phyloP scores from a whole-genome alignment of 2,888 invertebrate species.

The Sphaerophoria rueppellii region DNA sequence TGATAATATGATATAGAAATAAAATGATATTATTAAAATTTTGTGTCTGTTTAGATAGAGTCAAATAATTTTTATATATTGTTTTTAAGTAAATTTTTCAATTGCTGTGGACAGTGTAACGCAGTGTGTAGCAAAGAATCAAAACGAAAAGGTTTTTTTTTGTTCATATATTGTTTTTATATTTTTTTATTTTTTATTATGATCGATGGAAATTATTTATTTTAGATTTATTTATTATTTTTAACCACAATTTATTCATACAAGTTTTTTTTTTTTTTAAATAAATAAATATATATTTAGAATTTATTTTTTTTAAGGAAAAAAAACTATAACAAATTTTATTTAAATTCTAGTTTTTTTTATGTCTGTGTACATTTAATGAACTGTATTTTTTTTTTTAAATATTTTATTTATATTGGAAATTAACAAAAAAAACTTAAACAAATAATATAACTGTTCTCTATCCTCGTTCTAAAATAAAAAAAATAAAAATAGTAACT shows the following conservation, averaged over 20 bases:
- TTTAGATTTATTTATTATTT: slow-evolving; percentile 32
- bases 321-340: not conserved
- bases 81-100: slow-evolving; percentile 68
- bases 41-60: slow-evolving; percentile 70
- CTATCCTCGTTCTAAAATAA: slow-evolving; percentile 70
- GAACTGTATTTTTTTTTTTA: slow-evolving; percentile 6
- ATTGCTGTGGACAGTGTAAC: slow-evolving; percentile 77
- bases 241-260: slow-evolving; percentile 24
- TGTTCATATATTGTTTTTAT: slow-evolving; percentile 40
- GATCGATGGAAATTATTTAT: slow-evolving; percentile 44
- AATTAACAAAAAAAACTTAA: slow-evolving; percentile 29
- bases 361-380: not conserved
- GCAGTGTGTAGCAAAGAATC: slow-evolving; percentile 75
- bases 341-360: slow-evolving; percentile 20
- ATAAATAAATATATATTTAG: slow-evolving; percentile 19
- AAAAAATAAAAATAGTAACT: slow-evolving; percentile 46
- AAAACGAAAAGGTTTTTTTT: slow-evolving; percentile 61
- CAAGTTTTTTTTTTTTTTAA: slow-evolving; percentile 21
- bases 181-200: slow-evolving; percentile 44
- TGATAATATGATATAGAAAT: slow-evolving; percentile 28
- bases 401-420: slow-evolving; percentile 45
- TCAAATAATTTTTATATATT: slow-evolving; percentile 55
- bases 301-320: not conserved
- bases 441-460: slow-evolving; percentile 56
- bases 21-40: slow-evolving; percentile 12